These are phyloP conservation scores for Phyllotreta cruciferae DNA, from an alignment of 2,888 invertebrate species.

Conservation along the genomic window DNA sequence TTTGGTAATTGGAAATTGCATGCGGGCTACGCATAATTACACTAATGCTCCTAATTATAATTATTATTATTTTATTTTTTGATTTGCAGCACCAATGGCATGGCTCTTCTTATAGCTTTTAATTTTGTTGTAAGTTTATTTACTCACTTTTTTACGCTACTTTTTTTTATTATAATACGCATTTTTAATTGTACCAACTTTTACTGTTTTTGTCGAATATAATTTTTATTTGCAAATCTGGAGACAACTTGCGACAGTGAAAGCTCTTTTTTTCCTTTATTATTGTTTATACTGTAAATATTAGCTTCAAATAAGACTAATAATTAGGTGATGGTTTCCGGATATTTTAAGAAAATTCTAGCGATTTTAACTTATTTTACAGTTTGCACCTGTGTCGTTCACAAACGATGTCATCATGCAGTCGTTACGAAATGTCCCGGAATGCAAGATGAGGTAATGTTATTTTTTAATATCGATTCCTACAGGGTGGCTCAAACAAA, in stretches of 20 bases:
- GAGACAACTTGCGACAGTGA: conserved; percentile 10
- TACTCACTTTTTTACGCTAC: conserved; percentile 44
- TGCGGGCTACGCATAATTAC: conserved; percentile 34
- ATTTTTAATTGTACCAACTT: conserved; percentile 7
- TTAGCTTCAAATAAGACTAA: conserved; percentile 15
- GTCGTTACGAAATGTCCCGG: conserved; percentile 99
- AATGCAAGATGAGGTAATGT: conserved; percentile 84
- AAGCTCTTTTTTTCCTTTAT: conserved; percentile 10
- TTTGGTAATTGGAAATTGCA: conserved; percentile 26
- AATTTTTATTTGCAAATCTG: not conserved
- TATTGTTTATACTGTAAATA: conserved; percentile 21
- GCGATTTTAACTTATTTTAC: conserved; percentile 35
- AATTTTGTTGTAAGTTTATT: conserved; percentile 57
- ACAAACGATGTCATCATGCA: conserved; percentile 96
- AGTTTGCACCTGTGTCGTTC: conserved; percentile 99
- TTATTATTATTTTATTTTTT: conserved; percentile 45
- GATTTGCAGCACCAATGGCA: conserved; percentile 59
- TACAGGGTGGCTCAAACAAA: not conserved
- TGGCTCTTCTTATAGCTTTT: conserved; percentile 57
- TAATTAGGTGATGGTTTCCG: conserved; percentile 20
- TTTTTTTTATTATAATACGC: conserved; percentile 32
- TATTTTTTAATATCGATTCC: conserved; percentile 17
- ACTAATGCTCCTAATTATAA: conserved; percentile 34
- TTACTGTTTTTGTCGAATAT: conserved; percentile 12
- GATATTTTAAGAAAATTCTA: conserved; percentile 14